Percentiles rank a stretch among this genome's conserved stretches.
phyloP scores from a whole-genome alignment of 2,797 vertebrate genomes.

The Poeciliopsis presidionis region DNA sequence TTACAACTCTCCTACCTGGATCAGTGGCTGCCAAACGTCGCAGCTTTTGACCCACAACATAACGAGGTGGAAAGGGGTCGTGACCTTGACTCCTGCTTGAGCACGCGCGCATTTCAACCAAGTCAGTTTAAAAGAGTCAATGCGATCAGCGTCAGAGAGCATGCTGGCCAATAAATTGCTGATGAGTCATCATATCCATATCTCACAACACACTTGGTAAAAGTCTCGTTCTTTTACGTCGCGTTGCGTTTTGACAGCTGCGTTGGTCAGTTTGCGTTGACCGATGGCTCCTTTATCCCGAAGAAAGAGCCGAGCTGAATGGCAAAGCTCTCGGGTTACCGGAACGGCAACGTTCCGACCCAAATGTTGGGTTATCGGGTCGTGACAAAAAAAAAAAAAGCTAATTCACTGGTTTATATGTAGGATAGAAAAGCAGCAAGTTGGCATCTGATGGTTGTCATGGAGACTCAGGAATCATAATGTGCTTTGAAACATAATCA shows the following conservation, averaged over 20 bases:
- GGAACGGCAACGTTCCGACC: not conserved
- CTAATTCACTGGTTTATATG: not conserved
- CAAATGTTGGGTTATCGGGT: not conserved
- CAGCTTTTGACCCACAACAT: not conserved
- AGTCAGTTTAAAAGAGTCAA: not conserved
- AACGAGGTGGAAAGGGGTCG: not conserved
- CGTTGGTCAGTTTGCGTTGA: not conserved
- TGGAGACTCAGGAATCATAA: not conserved
- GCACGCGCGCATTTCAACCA: not conserved
- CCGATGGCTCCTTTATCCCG: not conserved
- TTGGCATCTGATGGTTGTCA: not conserved
- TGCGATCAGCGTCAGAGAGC: not conserved
- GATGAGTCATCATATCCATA: not conserved
- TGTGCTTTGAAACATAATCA: not conserved
- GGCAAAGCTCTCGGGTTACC: not conserved
- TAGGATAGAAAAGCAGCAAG: not conserved
- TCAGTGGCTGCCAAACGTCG: not conserved
- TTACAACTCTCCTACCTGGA: not conserved
- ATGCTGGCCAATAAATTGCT: not conserved
- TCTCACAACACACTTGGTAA: not conserved
- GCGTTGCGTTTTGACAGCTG: not conserved
- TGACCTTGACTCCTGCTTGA: not conserved
- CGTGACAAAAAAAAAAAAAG: not conserved
- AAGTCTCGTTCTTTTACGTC: not conserved
- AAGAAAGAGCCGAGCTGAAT: not conserved